Conservation (phyloP, 1,140 invertebrate genomes). For the Melipona quadrifasciata region DNA sequence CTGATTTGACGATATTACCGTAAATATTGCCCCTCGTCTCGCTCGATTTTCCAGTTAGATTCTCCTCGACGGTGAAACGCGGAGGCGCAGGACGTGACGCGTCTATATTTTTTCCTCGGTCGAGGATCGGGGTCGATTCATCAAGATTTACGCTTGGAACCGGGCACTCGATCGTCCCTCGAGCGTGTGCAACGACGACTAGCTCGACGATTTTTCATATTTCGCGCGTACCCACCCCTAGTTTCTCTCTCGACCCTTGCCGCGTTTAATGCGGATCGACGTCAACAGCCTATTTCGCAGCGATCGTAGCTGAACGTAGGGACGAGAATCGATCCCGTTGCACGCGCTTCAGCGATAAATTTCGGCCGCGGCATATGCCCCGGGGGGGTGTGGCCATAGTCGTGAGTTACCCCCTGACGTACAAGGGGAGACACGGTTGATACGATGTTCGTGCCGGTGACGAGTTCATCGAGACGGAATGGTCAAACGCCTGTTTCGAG, state of each 20-base stretch:
- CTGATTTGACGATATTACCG: not conserved
- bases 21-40: not conserved
- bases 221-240: constrained; percentile 37
- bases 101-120: constrained; percentile 45
- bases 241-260: constrained; percentile 10
- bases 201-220: constrained; percentile 67
- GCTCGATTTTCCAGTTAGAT: too few relatives aligned
- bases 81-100: constrained; percentile 45
- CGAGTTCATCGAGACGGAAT: constrained; percentile 12
- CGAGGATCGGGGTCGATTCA: constrained; percentile 55
- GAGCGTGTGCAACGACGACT: not conserved
- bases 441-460: constrained; percentile 14
- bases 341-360: constrained; percentile 46
- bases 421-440: constrained; percentile 16
- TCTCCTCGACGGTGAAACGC: not conserved
- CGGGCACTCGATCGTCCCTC: not conserved
- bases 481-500: not conserved
- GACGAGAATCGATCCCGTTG: constrained; percentile 47
- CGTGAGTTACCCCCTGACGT: constrained; percentile 15
- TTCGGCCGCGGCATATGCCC: constrained; percentile 44
- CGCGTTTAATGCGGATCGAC: constrained; percentile 50
- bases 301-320: not conserved
- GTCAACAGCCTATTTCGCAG: constrained; percentile 39
- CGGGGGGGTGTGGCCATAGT: not conserved
- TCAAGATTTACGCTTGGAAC: constrained; percentile 54